These are phyloP conservation scores for Acrossocheilus wenchowensis DNA, from an alignment of 2,797 vertebrate genomes.

Conservation along the genomic window DNA sequence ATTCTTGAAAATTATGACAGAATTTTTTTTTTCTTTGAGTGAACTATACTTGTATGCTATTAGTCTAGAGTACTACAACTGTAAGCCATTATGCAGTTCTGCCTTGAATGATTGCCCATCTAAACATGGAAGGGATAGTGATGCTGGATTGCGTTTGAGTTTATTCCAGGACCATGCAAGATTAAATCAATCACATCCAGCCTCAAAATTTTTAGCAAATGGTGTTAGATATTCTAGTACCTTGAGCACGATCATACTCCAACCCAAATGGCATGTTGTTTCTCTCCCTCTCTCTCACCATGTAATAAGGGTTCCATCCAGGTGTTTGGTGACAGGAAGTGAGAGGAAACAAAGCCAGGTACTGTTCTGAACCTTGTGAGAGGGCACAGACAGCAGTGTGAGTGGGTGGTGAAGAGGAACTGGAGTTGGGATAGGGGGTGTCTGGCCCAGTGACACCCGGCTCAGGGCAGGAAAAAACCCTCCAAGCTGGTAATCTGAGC, in stretches of 20 bases:
- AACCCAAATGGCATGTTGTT: constrained; percentile 24
- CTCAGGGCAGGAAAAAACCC: constrained; percentile 22
- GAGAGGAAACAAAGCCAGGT: constrained; percentile 62
- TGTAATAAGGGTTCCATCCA: constrained; percentile 56
- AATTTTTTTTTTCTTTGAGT: neutral
- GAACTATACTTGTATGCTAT: neutral
- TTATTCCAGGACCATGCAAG: constrained; percentile 27
- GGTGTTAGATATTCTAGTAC: neutral
- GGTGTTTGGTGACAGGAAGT: constrained; percentile 64
- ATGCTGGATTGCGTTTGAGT: constrained; percentile 3
- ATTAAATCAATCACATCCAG: constrained; percentile 26
- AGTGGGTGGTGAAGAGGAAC: constrained; percentile 49
- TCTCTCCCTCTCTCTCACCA: constrained; percentile 21
- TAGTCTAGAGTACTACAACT: constrained; percentile 2
- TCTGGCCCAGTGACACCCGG: constrained; percentile 48
- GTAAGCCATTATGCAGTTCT: constrained; percentile 12
- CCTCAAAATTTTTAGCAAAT: constrained; percentile 10
- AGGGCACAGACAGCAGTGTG: constrained; percentile 44
- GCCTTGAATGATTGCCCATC: constrained; percentile 10
- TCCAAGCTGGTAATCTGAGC: constrained; percentile 58
- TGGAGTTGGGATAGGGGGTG: constrained; percentile 44
- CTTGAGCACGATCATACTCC: constrained; percentile 11
- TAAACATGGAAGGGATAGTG: constrained; percentile 21
- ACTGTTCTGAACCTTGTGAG: constrained; percentile 54
- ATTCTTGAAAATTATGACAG: neutral